phyloP scores from a whole-genome alignment of 1,140 invertebrate genomes.

The Littorina saxatilis region DNA sequence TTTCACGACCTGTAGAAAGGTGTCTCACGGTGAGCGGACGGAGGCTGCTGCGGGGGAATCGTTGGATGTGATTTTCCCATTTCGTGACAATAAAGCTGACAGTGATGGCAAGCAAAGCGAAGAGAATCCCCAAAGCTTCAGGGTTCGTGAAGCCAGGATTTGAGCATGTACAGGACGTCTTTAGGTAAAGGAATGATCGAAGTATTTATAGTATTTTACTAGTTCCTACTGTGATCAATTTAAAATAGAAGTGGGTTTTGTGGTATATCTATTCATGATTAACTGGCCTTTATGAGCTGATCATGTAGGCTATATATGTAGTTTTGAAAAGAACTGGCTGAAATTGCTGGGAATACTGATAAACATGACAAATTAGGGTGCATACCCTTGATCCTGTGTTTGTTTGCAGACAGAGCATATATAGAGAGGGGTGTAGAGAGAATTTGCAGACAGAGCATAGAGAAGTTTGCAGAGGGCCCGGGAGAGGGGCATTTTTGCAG shows the following conservation, averaged over 20 bases:
- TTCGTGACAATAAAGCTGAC: not conserved
- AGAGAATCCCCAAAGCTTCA: not conserved
- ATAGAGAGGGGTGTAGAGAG: too few species aligned
- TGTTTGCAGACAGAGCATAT: slow-evolving; percentile 46
- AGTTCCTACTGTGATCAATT: too few species aligned
- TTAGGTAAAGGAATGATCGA: slow-evolving; percentile 47
- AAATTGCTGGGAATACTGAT: too few species aligned
- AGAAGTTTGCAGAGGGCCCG: slow-evolving; percentile 51
- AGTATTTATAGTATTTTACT: not conserved
- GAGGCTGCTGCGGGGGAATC: too few species aligned
- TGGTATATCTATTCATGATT: too few species aligned
- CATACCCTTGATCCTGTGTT: not conserved
- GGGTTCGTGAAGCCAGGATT: slow-evolving; percentile 65
- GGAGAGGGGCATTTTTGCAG: slow-evolving; percentile 69
- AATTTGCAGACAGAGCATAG: slow-evolving; percentile 32
- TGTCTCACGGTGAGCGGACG: too few species aligned
- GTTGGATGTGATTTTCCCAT: too few species aligned
- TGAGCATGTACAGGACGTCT: slow-evolving; percentile 58
- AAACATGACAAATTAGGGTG: not conserved
- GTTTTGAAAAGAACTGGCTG: too few species aligned
- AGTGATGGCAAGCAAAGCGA: not conserved
- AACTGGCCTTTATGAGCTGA: too few species aligned
- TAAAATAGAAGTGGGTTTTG: too few species aligned
- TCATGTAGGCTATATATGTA: too few species aligned
- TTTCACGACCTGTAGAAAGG: too few species aligned